phyloP scores from a whole-genome alignment of 2,113 vertebrate genomes.

The Morphnarchus princeps region DNA sequence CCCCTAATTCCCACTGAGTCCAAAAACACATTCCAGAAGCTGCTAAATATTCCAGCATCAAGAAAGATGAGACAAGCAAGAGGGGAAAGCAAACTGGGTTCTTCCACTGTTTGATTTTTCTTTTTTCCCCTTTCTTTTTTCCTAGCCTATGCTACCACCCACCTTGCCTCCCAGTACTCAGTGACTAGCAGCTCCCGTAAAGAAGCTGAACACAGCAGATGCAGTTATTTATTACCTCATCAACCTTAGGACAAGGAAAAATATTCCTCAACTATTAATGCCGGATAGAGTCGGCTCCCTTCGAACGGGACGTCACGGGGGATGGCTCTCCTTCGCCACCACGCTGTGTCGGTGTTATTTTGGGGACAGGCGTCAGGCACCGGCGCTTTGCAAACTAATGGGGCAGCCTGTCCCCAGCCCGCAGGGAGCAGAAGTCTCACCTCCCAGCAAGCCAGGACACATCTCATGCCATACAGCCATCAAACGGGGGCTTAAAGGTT shows the following conservation, averaged over 20 bases:
- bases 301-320: accelerated
- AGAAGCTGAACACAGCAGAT: neutral
- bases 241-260: neutral
- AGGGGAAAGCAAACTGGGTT: neutral
- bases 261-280: neutral
- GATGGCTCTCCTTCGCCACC: neutral
- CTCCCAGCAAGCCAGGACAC: neutral
- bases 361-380: neutral
- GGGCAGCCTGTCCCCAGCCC: neutral
- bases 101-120: neutral
- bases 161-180: neutral
- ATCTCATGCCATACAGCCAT: neutral
- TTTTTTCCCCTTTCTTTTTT: neutral
- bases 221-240: neutral
- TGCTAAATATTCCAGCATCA: neutral
- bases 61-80: neutral
- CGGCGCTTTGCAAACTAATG: neutral
- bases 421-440: neutral
- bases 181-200: neutral
- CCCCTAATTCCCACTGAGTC: neutral
- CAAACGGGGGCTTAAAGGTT: neutral
- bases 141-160: neutral
- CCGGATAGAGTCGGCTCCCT: neutral
- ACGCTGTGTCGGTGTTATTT: neutral
- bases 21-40: neutral